These are phyloP conservation scores for Hestina assimilis DNA, from an alignment of 1,140 invertebrate species.

Conservation along the genomic window DNA sequence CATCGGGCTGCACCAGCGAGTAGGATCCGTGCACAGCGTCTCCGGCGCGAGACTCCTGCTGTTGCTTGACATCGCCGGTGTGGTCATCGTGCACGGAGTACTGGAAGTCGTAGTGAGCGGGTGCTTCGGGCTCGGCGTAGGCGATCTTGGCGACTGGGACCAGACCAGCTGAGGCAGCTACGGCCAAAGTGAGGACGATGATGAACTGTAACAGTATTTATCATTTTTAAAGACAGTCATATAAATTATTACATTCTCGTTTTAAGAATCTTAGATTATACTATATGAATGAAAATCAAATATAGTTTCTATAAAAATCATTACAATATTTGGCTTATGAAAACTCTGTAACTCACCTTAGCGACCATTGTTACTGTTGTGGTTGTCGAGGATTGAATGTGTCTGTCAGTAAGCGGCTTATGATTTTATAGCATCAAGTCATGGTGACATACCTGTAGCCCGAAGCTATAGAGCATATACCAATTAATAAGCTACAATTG, in stretches of 20 bases:
- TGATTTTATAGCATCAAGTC: conserved; percentile 44
- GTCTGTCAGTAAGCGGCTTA: conserved; percentile 7
- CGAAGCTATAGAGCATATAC: conserved; percentile 14
- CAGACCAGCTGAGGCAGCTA: conserved; percentile 47
- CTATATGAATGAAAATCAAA: no score
- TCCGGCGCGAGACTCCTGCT: conserved; percentile 71
- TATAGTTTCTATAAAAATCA: no score
- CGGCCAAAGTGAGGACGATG: conserved; percentile 48
- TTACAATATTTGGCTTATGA: no score
- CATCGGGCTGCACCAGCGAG: conserved; percentile 80
- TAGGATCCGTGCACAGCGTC: conserved; percentile 82
- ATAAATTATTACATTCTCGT: no score
- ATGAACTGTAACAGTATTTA: no score
- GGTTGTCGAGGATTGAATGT: conserved; percentile 37
- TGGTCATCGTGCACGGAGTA: conserved; percentile 82
- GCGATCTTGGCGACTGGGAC: conserved; percentile 48
- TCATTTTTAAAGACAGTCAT: no score
- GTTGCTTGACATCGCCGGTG: conserved; percentile 59
- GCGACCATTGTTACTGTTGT: conserved; percentile 42
- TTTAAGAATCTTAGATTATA: no score
- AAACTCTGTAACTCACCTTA: conserved; percentile 38
- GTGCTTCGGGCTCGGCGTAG: conserved; percentile 63
- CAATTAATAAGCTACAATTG: conserved; percentile 37
- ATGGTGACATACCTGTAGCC: conserved; percentile 31
- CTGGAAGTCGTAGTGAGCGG: conserved; percentile 82